phyloP scores from a whole-genome alignment of 2,888 invertebrate species.

The Creontiades dilutus region DNA sequence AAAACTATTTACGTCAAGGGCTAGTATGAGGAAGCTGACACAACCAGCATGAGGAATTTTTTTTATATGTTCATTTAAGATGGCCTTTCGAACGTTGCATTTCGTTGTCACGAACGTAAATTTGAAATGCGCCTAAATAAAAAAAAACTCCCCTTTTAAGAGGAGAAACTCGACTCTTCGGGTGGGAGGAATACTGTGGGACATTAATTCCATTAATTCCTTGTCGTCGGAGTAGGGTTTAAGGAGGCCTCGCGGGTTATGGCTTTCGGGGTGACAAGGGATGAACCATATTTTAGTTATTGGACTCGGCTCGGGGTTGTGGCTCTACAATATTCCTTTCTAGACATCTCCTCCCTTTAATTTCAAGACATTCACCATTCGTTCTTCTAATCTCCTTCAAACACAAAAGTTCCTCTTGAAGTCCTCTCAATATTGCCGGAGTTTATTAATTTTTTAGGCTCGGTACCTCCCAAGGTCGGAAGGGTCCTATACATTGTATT shows the following conservation, averaged over 20 bases:
- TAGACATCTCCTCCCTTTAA: constrained; percentile 5
- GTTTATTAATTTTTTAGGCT: not conserved
- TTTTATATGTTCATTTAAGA: too few relatives aligned
- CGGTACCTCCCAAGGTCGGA: too few relatives aligned
- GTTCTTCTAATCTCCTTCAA: not conserved
- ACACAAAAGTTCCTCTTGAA: not conserved
- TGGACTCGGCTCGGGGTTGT: constrained; percentile 13
- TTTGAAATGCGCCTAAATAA: not conserved
- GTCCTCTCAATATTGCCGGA: not conserved
- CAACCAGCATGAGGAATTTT: too few relatives aligned
- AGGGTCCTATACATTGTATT: too few relatives aligned
- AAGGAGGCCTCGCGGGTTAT: constrained; percentile 33
- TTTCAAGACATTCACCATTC: not conserved
- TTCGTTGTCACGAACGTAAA: too few relatives aligned
- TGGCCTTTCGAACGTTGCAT: too few relatives aligned
- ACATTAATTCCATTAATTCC: constrained; percentile 52
- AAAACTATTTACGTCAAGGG: too few relatives aligned
- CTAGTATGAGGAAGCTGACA: too few relatives aligned
- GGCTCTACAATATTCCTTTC: constrained; percentile 30
- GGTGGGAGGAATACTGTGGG: not conserved
- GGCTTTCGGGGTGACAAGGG: constrained; percentile 40
- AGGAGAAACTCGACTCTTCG: not conserved
- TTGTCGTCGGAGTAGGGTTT: constrained; percentile 36
- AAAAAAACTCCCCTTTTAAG: not conserved
- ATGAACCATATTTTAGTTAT: constrained; percentile 49